Percentiles rank a stretch among this genome's conserved stretches.
phyloP scores from a whole-genome alignment of 2,113 vertebrate species.

The Pelecanoides urinatrix region DNA sequence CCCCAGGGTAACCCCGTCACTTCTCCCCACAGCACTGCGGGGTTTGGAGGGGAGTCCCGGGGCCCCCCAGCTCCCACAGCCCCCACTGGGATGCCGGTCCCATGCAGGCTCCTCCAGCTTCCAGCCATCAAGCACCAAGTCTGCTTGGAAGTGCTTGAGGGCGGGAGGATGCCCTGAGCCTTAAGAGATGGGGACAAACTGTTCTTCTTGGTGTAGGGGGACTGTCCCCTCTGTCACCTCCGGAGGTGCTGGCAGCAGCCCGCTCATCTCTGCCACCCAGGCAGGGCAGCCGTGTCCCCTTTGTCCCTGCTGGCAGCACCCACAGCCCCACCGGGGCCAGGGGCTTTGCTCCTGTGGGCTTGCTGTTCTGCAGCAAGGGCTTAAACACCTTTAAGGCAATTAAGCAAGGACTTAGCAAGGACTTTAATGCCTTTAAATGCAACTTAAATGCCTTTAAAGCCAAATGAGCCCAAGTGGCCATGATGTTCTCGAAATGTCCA shows the following conservation, averaged over 20 bases:
- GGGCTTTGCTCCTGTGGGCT: neutral
- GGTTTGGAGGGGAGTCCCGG: neutral
- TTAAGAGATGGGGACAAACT: neutral
- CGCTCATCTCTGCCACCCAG: neutral
- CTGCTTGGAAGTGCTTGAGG: neutral
- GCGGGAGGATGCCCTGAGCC: neutral
- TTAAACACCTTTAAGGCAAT: slow-evolving; percentile 6
- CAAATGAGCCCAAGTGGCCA: neutral
- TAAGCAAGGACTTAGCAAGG: slow-evolving; percentile 28
- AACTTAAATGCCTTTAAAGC: neutral
- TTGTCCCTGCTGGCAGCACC: neutral
- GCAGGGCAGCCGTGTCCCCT: neutral
- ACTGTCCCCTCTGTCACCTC: neutral
- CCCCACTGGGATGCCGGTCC: fast-evolving
- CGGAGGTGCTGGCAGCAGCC: neutral
- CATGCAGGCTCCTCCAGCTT: neutral
- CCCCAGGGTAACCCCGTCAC: neutral
- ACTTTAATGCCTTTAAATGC: slow-evolving; percentile 12
- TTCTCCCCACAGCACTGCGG: neutral
- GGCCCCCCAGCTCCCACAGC: neutral
- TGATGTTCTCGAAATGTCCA: neutral
- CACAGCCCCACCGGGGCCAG: neutral
- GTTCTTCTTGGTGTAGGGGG: neutral
- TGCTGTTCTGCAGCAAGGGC: neutral
- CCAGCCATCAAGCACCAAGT: neutral